Evolutionary conservation across 2,797 vertebrate species (phyloP).

Genomic region (Schizopygopsis pylzovi): DNA sequence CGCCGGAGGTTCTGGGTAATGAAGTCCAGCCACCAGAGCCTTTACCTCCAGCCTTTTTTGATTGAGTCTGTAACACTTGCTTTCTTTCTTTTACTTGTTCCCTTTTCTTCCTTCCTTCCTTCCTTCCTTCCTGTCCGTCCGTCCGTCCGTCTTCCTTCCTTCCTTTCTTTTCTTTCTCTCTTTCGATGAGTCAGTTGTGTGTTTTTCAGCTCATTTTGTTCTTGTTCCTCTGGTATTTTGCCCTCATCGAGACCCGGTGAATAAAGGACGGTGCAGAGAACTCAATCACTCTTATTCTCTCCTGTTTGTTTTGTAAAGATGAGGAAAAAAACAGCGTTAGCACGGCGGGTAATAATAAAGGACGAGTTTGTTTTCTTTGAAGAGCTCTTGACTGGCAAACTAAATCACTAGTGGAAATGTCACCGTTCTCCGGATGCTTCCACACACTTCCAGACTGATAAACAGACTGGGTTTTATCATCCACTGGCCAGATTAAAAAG

Average conservation of each 20-base stretch:
- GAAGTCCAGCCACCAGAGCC: constrained; percentile 16
- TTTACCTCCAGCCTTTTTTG: background rate
- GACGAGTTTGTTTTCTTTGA: constrained; percentile 18
- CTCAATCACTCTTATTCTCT: constrained; percentile 8
- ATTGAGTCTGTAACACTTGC: background rate
- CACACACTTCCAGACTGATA: background rate
- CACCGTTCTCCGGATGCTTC: constrained; percentile 15
- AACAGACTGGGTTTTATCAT: background rate
- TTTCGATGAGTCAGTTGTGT: constrained; percentile 4
- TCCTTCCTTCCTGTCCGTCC: no score
- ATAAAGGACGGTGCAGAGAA: background rate
- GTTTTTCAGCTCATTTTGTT: background rate
- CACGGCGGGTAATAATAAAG: background rate
- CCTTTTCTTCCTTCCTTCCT: no score
- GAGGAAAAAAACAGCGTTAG: background rate
- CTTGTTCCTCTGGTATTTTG: background rate
- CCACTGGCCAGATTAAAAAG: background rate
- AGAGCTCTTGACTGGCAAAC: constrained; percentile 17
- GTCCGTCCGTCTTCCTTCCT: no score
- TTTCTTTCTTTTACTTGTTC: constrained; percentile 18
- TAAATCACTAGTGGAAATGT: constrained; percentile 5
- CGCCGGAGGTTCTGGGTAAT: constrained; percentile 48
- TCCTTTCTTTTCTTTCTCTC: no score
- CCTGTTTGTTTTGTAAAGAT: background rate
- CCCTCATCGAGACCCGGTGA: constrained; percentile 13